These are phyloP conservation scores for Eulemur mongoz DNA, from an alignment of 2,797 vertebrate genomes.

Conservation along the genomic window DNA sequence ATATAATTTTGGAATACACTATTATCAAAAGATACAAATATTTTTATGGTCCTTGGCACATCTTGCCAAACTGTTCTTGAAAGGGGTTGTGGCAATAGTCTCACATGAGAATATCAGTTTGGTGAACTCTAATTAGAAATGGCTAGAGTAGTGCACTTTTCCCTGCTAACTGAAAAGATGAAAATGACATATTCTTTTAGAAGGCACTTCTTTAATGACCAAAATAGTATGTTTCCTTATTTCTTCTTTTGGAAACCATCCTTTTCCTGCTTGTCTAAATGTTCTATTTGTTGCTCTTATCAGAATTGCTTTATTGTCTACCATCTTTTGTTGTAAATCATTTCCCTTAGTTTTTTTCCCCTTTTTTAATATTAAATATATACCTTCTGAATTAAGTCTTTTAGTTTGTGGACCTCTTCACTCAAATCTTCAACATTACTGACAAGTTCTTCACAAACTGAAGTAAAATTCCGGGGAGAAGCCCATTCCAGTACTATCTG, in stretches of 20 bases:
- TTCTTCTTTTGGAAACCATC: background rate
- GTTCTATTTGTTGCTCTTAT: background rate
- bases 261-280: background rate
- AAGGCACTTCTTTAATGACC: background rate
- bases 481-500: slow-evolving; percentile 92
- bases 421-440: slow-evolving; percentile 87
- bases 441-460: slow-evolving; percentile 89
- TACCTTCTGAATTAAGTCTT: slow-evolving; percentile 91
- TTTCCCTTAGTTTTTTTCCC: background rate
- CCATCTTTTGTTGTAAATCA: background rate
- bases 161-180: background rate
- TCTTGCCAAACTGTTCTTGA: slow-evolving; percentile 17
- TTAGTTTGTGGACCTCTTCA: slow-evolving; percentile 91
- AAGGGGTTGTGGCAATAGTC: background rate
- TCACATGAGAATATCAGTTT: background rate
- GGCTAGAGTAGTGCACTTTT: background rate
- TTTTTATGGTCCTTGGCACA: background rate
- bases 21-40: background rate
- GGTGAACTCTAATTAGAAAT: slow-evolving; percentile 14
- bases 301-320: background rate
- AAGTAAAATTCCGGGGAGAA: slow-evolving; percentile 86
- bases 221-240: background rate
- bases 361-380: slow-evolving; percentile 4
- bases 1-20: slow-evolving; percentile 21
- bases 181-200: background rate